Percentiles rank a stretch among this genome's conserved stretches.
phyloP scores from a whole-genome alignment of 2,113 vertebrate species.

The Percina caprodes region DNA sequence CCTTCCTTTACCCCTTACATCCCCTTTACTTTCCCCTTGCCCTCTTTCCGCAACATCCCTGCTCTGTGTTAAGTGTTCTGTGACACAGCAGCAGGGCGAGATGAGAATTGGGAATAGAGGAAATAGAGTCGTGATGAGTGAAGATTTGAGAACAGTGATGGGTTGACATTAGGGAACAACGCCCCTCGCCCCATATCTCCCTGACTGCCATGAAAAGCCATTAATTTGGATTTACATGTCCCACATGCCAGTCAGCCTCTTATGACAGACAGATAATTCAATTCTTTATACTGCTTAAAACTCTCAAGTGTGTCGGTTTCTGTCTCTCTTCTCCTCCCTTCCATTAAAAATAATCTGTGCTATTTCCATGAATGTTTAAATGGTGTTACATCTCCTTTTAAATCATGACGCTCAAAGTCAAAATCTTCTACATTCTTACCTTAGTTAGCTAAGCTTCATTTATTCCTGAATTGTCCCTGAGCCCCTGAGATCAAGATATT shows the following conservation, averaged over 20 bases:
- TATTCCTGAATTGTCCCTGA: neutral
- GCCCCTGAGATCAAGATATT: neutral
- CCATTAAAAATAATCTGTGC: neutral
- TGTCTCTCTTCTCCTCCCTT: neutral
- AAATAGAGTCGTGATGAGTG: conserved; percentile 47
- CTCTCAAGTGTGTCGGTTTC: conserved; percentile 40
- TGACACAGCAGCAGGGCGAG: conserved; percentile 37
- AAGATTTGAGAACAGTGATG: conserved; percentile 65
- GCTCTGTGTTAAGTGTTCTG: conserved; percentile 28
- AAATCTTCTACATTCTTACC: neutral
- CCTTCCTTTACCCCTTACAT: neutral
- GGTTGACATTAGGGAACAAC: conserved; percentile 60
- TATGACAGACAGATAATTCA: conserved; percentile 56
- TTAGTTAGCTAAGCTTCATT: neutral
- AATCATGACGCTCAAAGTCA: neutral
- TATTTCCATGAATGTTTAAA: conserved; percentile 25
- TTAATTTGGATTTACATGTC: conserved; percentile 71
- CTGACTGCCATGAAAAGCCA: conserved; percentile 60
- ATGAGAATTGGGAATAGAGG: conserved; percentile 57
- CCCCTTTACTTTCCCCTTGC: neutral
- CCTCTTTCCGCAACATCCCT: neutral
- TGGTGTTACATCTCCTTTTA: neutral
- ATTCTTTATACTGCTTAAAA: conserved; percentile 37
- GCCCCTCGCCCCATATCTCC: conserved; percentile 13
- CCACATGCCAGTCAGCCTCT: conserved; percentile 45